phyloP scores from a whole-genome alignment of 2,797 vertebrate genomes.

The Tangara arthus region DNA sequence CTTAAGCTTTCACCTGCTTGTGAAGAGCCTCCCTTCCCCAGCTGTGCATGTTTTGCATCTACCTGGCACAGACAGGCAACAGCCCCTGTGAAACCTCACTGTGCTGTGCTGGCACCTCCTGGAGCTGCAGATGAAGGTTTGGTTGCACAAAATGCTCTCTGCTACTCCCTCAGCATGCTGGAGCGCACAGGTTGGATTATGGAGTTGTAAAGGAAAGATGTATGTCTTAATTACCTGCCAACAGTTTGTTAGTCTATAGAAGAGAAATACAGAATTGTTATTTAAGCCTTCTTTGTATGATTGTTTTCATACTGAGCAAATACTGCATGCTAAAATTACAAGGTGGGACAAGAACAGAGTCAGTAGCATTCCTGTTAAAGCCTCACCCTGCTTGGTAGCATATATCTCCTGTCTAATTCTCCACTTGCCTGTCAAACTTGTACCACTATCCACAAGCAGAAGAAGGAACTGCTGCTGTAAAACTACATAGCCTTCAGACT shows the following conservation, averaged over 20 bases:
- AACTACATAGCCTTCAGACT: conserved; percentile 2
- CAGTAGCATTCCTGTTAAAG: neutral
- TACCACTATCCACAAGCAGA: neutral
- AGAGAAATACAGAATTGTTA: conserved; percentile 22
- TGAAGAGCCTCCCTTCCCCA: neutral
- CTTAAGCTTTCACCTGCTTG: neutral
- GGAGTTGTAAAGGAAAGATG: conserved; percentile 13
- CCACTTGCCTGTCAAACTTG: neutral
- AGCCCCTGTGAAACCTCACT: neutral
- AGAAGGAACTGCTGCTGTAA: neutral
- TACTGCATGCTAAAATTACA: neutral
- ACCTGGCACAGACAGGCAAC: neutral
- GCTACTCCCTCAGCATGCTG: neutral
- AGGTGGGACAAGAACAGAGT: neutral
- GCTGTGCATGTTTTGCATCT: neutral
- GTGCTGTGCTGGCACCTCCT: neutral
- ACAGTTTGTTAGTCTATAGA: conserved; percentile 49
- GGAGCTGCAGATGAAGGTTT: neutral
- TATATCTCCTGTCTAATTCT: neutral
- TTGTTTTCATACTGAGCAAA: neutral
- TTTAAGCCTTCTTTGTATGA: conserved; percentile 8
- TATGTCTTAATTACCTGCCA: conserved; percentile 36
- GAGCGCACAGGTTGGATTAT: neutral
- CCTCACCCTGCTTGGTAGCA: neutral
- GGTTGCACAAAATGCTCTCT: neutral